These are phyloP conservation scores for Caenorhabditis sp. DNA, from an alignment of 2,888 invertebrate species.

Conservation along the genomic window DNA sequence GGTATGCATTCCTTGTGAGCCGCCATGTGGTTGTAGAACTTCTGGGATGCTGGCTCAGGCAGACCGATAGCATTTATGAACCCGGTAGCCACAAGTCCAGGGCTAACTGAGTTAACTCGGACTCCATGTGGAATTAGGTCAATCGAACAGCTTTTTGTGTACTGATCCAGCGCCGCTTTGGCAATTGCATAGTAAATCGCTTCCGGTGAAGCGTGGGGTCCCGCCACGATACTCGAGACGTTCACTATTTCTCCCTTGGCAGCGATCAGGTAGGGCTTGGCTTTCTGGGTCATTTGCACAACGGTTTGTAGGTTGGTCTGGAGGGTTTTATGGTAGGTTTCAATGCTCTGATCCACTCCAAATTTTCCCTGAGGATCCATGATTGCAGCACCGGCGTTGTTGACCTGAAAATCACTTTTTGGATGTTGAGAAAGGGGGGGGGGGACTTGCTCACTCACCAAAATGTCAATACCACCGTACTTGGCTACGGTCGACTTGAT, in stretches of 20 bases:
- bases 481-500: slow-evolving; percentile 26
- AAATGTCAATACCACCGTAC: slow-evolving; percentile 41
- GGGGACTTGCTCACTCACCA: slow-evolving; percentile 7
- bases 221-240: slow-evolving; percentile 44
- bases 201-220: slow-evolving; percentile 18
- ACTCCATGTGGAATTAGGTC: slow-evolving; percentile 39
- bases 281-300: slow-evolving; percentile 45
- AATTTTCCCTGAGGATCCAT: slow-evolving; percentile 5
- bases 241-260: slow-evolving; percentile 58
- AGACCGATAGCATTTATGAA: slow-evolving; percentile 54
- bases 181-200: slow-evolving; percentile 42
- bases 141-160: slow-evolving; percentile 43
- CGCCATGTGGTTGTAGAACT: slow-evolving; percentile 3
- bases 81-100: slow-evolving; percentile 56
- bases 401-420: background rate
- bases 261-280: slow-evolving; percentile 21
- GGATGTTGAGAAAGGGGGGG: background rate
- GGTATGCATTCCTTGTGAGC: slow-evolving; percentile 44
- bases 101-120: slow-evolving; percentile 53
- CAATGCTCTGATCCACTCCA: slow-evolving; percentile 13
- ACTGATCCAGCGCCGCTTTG: slow-evolving; percentile 55
- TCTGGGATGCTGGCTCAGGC: slow-evolving; percentile 2
- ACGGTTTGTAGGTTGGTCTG: slow-evolving; percentile 41
- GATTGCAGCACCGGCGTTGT: slow-evolving; percentile 42
- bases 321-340: slow-evolving; percentile 18